These are phyloP conservation scores for Cephalopholis sonnerati DNA, from an alignment of 2,113 vertebrate species.

Conservation along the genomic window DNA sequence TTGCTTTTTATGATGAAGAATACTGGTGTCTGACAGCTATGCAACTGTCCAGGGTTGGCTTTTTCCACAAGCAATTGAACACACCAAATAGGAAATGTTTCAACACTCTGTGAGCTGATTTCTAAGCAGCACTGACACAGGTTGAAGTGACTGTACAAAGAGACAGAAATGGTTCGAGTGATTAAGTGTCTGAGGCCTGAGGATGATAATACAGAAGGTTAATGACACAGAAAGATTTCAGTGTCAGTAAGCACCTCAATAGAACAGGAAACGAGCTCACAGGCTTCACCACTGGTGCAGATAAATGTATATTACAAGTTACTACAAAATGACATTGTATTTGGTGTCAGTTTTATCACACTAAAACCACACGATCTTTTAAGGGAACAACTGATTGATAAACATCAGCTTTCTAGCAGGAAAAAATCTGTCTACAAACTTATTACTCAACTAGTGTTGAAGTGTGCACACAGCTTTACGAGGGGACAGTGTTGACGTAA, in stretches of 20 bases:
- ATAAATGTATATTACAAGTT: background rate
- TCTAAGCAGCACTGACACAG: background rate
- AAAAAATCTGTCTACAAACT: background rate
- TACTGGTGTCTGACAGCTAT: background rate
- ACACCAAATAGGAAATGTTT: too few species aligned
- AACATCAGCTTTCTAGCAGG: background rate
- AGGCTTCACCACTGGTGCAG: too few species aligned
- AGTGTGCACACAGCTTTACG: background rate
- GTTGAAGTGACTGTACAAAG: background rate
- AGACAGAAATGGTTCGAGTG: background rate
- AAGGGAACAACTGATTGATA: too few species aligned
- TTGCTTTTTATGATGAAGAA: too few species aligned
- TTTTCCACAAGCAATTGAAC: too few species aligned
- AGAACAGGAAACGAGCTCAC: background rate
- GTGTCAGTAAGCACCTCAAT: background rate
- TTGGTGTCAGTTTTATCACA: background rate
- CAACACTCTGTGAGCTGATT: background rate
- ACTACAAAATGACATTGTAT: background rate
- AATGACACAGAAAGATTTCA: too few species aligned
- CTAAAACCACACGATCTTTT: background rate
- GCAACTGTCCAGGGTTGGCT: too few species aligned
- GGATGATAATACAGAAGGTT: background rate
- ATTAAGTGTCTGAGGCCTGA: background rate
- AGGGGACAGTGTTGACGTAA: background rate
- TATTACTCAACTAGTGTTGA: background rate